Base-by-base conservation (phyloP, 2,113 vertebrate genomes). In the Excalfactoria chinensis region DNA sequence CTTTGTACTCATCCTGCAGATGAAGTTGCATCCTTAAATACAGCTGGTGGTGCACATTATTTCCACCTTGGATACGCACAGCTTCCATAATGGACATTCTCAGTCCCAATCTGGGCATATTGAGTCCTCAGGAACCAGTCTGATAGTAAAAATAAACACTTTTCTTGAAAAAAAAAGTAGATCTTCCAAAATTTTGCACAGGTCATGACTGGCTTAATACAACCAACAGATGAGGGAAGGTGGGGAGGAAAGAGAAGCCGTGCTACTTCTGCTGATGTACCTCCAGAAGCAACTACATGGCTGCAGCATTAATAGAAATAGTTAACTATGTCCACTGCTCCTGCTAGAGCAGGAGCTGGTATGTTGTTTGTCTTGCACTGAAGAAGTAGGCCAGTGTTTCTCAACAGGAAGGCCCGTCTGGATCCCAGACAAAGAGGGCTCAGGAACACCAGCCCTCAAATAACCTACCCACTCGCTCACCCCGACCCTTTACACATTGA, bases 371-470 rank as follows among this genome's bases (percentile, higher is more conserved):
- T 88, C 93, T 90, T 88, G 41, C 81, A 32, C 56, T 44, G 84
- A 88, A 96, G 94, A 97, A 97, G 87, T 66, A 95, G 90, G 95
- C 92, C 91, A 94, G 92, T 68, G 90, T 97, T 97, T 97, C 96
- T 94, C 95, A 97, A 96, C 93, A 96, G 89, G 89, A 96, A 96
- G 77, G 60, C 82, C 83, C 51, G 75, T 86, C 89, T 94, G 74
- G 89, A 96, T 88, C 69, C 60, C 79, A 95, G 91, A 95, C 82
- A 60, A 68, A 87, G 72, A 95, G 58, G 56, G 68, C 92, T 97
- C 86, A 94, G 90, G 97, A 93, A 69, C 88, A 86, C 51, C 30
- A 96, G 94, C 86, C 97, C 96, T 97, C 95, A 96, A 97, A 97
- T 97, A 97, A 97, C 93, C 89, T 86, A 93, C 17, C n/a, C 58